Conservation (phyloP, 2,888 invertebrate genomes). For the Parnassius apollo region DNA sequence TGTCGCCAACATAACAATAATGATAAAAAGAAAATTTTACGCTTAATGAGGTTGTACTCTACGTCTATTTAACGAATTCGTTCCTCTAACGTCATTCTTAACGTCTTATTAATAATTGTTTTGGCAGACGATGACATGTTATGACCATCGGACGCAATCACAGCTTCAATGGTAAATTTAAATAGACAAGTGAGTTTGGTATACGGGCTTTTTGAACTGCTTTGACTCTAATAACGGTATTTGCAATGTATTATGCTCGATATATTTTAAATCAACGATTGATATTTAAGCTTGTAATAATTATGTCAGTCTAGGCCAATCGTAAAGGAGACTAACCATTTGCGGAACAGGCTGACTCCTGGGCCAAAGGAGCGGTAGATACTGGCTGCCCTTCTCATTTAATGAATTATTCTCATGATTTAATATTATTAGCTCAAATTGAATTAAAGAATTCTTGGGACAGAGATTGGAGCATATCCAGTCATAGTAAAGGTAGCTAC, state of each 20-base stretch:
- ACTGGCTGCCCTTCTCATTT: no score
- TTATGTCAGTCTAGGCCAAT: background rate
- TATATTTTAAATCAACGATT: no score
- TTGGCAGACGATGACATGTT: conserved; percentile 13
- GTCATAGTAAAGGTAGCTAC: no score
- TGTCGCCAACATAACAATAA: background rate
- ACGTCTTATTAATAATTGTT: background rate
- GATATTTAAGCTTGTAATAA: background rate
- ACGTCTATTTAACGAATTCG: background rate
- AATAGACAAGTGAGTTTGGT: conserved; percentile 9
- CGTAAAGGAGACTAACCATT: background rate
- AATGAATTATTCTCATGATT: no score
- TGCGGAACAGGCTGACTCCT: no score
- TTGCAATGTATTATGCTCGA: background rate
- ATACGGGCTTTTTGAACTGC: background rate
- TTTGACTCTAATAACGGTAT: conserved; percentile 2
- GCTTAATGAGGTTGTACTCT: no score
- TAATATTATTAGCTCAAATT: no score
- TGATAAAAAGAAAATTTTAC: background rate
- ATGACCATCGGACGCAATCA: conserved; percentile 3
- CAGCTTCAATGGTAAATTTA: conserved; percentile 2
- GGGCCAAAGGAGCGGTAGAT: no score
- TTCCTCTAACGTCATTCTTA: background rate
- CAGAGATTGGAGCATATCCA: no score
- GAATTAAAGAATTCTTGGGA: no score